Base-by-base conservation (phyloP, 2,797 vertebrate genomes). In the Scolopax bukidnonensis region DNA sequence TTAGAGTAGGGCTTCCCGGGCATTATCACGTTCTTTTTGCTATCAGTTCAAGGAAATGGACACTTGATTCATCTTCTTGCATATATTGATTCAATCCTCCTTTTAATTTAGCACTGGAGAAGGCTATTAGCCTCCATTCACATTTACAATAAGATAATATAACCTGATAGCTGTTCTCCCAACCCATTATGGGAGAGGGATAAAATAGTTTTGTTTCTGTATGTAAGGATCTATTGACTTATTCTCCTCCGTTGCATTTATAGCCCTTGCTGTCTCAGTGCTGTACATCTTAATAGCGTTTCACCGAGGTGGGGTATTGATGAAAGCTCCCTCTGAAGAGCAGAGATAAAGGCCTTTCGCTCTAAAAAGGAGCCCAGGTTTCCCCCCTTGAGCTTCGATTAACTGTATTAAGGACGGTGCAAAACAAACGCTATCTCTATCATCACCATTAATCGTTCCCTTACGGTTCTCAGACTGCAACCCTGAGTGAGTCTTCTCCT, bases 121-220 rank as follows among this genome's bases (percentile, higher is more conserved):
- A 94, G 90, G n/a, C 95, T 81, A 56, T 95, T 96, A 95, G 92
- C 80, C 90, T 69, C 73, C 80, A 71, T 95, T 95, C 92, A 87
- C 94, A 81, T 16, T 76, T 82, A 64, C 90, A 63, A 87, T 76
- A 16, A 92, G 95, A 95, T 95, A 88, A 93, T 76, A 63, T 0
- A 48, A 48, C 9, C 94, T 89, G 95, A 96, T 95, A 96, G 91
- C 94, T 90, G 65, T 51, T 88, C 93, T 94, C 88, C 88, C 38
- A 56, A 11, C 65, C 94, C 95, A 86, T 95, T 93, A 92, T 40
- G 69, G 85, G 20, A 6, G 50, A 57, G 41, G 86, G 91, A 79
- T 54, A 51, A 63, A 73, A 51, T 16, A 57, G 88, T 90, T 97
- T 69, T 89, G 94, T 90, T 90, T 84, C 93, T 67, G 65, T 84